Evolutionary conservation across 2,797 vertebrate genomes (phyloP).

Genomic region (Rhynchotus rufescens): DNA sequence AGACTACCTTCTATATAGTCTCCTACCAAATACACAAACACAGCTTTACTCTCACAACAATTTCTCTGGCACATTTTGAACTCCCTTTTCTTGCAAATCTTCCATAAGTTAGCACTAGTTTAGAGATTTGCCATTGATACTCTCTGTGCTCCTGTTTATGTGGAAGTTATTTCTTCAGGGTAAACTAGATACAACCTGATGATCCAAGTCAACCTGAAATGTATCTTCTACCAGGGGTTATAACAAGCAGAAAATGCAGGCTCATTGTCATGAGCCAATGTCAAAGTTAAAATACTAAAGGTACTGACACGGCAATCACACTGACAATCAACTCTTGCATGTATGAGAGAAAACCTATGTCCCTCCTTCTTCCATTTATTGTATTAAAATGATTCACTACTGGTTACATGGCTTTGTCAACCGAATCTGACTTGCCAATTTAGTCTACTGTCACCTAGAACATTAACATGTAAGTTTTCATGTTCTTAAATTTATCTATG

Average conservation of each 20-base stretch:
- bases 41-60: neutral
- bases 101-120: neutral
- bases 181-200: constrained; percentile 30
- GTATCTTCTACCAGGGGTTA: neutral
- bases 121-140: constrained; percentile 1
- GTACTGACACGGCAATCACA: constrained; percentile 47
- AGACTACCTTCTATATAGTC: neutral
- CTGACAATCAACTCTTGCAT: neutral
- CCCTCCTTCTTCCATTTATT: neutral
- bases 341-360: neutral
- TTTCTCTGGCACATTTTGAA: neutral
- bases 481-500: neutral
- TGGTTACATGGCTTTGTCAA: neutral
- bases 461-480: neutral
- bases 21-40: neutral
- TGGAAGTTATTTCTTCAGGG: neutral
- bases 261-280: constrained; percentile 42
- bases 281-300: constrained; percentile 58
- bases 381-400: neutral
- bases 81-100: neutral
- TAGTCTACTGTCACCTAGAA: neutral
- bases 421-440: neutral
- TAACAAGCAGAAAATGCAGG: neutral
- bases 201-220: constrained; percentile 7
- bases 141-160: neutral